Evolutionary conservation across 2,888 invertebrate species (phyloP).

Genomic region (Lathronympha strigana): DNA sequence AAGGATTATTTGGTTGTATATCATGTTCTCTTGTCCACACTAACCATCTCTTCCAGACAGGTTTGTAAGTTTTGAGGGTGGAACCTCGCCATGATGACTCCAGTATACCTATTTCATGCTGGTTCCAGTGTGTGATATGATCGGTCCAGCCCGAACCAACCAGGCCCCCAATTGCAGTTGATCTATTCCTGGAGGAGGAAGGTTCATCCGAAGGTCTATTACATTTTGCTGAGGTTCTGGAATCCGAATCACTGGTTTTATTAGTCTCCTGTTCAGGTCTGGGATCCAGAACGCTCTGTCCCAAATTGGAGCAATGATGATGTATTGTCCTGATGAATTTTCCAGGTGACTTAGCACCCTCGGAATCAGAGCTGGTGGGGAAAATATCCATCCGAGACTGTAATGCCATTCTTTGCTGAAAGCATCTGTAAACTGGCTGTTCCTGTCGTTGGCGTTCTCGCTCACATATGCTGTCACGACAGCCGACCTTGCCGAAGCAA

Average conservation of each 20-base stretch:
- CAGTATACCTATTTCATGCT: neutral
- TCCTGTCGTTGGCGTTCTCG: conserved; percentile 35
- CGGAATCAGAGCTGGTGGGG: conserved; percentile 47
- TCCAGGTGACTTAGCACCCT: conserved; percentile 45
- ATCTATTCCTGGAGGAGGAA: neutral
- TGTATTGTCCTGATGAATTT: conserved; percentile 41
- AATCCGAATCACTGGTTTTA: conserved; percentile 33
- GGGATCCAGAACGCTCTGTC: conserved; percentile 45
- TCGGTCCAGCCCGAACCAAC: conserved; percentile 11
- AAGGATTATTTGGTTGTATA: conserved; percentile 10
- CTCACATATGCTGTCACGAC: conserved; percentile 41
- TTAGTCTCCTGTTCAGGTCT: conserved; percentile 43
- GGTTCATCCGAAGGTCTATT: neutral
- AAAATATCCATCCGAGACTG: conserved; percentile 46
- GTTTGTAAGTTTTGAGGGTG: neutral
- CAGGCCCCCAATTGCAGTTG: neutral
- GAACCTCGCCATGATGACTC: conserved; percentile 4
- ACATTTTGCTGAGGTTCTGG: neutral
- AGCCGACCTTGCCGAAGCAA: conserved; percentile 36
- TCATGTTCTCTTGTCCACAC: neutral
- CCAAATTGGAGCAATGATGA: conserved; percentile 45
- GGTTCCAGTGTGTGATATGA: neutral
- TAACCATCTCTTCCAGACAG: neutral
- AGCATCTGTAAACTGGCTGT: conserved; percentile 40
- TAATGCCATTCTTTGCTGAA: conserved; percentile 45